Conservation (phyloP, 2,797 vertebrate genomes). For the Mallotus villosus region DNA sequence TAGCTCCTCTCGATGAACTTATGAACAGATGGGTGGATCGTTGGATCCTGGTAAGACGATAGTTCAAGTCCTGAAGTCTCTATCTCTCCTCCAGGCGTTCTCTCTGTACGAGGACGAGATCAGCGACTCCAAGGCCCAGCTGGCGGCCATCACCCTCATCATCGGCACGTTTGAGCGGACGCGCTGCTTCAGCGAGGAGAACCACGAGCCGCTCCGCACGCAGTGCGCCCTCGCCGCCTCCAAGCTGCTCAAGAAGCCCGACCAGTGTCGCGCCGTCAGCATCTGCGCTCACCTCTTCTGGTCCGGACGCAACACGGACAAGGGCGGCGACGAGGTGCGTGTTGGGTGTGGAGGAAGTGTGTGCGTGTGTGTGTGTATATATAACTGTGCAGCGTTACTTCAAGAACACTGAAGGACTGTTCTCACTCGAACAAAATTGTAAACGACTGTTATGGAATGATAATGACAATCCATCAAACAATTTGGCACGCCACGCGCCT, state of each 20-base stretch:
- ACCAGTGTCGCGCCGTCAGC: conserved; percentile 95
- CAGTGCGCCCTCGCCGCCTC: conserved; percentile 96
- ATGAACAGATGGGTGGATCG: too few species aligned
- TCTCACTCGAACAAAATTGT: too few species aligned
- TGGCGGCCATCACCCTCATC: conserved; percentile 97
- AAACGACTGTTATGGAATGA: too few species aligned
- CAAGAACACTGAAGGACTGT: too few species aligned
- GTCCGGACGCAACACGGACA: conserved; percentile 95
- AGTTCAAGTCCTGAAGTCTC: neutral
- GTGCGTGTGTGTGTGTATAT: neutral
- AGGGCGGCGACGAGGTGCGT: conserved; percentile 90
- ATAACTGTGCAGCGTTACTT: too few species aligned
- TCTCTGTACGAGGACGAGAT: conserved; percentile 99
- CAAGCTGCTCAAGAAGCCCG: conserved; percentile 96
- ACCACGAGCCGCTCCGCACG: conserved; percentile 94
- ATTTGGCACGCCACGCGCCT: too few species aligned
- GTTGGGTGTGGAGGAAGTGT: neutral
- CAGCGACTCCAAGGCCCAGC: conserved; percentile 97
- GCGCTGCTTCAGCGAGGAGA: conserved; percentile 98
- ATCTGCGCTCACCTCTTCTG: conserved; percentile 98
- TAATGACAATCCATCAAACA: too few species aligned
- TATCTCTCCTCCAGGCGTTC: conserved; percentile 79
- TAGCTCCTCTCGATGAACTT: too few species aligned
- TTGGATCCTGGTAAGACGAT: too few species aligned
- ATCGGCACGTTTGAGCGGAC: conserved; percentile 97